Evolutionary conservation across 2,888 invertebrate species (phyloP), one percentile per base, ranked within the genome.

Genomic region (Oxytorus armatus): DNA sequence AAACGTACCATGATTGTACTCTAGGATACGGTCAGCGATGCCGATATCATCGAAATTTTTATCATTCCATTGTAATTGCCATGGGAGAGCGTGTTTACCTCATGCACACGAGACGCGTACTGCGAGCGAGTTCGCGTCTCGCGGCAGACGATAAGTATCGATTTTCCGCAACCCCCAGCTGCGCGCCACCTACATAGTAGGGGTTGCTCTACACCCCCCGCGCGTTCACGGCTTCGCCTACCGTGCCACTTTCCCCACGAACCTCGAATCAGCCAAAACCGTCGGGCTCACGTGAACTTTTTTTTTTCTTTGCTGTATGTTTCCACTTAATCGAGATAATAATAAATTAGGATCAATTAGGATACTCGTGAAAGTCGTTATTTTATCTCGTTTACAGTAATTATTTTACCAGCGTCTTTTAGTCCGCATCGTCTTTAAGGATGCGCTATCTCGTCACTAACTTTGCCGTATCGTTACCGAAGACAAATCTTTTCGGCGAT

Each of bases 71-170:
- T 87, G 68, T 86, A 85, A 87, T 88, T 84, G 85, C 70, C 85
- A 84, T 86, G 77, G 66, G 84, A 78, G 83, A 85, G 84, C 88
- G 88, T 91, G 90, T 90, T 92, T 89, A 90, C 89, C 87, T 90
- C 89, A 85, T 89, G 90, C 90, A 88, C 91, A 89, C 90, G 89
- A 88, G 88, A 84, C 87, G 87, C 89, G 87, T 88, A 92, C 92
- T 92, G 90, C 87, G 87, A 88, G 86, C 82, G 85, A 87, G 85
- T 86, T 86, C 85, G 87, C 84, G 70, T 85, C 85, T 87, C 88
- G 87, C 86, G 85, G 83, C 81, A 88, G 87, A 88, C 89, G 89
- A 90, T 90, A 88, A 83, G 88, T 92, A 92, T 92, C 90, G 91
- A 92, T 92, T 91, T 92, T 90, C n/a, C 85, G 70, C 57, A 81